Conservation (phyloP, 2,888 invertebrate genomes). For the Trissoscelio sp. region DNA sequence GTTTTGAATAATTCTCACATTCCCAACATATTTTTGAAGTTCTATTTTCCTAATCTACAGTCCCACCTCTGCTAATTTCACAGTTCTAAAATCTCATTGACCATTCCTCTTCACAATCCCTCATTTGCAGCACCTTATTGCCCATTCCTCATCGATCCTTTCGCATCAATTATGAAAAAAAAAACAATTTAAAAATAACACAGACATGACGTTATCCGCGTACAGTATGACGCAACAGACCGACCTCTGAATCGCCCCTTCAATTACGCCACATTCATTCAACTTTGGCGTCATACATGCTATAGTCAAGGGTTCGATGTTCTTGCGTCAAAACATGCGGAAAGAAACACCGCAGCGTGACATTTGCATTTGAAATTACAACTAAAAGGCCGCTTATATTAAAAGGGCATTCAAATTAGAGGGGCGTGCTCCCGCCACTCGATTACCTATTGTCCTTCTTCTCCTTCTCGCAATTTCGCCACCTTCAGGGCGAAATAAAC, state of each 20-base stretch:
- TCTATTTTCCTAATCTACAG: no score
- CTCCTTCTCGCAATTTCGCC: constrained; percentile 10
- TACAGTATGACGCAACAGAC: constrained; percentile 16
- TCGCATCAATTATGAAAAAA: no score
- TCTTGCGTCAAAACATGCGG: constrained; percentile 54
- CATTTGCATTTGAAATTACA: constrained; percentile 63
- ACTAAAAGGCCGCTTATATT: constrained; percentile 48
- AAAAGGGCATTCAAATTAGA: constrained; percentile 65
- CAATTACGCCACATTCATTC: constrained; percentile 56
- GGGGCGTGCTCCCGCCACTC: constrained; percentile 32
- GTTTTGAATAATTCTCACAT: no score
- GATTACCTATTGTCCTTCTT: constrained; percentile 57
- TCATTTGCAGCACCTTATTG: no score
- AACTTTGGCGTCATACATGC: constrained; percentile 32
- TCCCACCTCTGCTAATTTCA: no score
- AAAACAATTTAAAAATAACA: no score
- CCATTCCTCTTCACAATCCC: no score
- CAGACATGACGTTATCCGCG: no score
- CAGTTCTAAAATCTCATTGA: no score
- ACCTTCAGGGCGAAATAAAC: constrained; percentile 5
- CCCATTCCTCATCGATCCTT: no score
- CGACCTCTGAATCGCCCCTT: constrained; percentile 33
- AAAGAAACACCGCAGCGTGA: constrained; percentile 52
- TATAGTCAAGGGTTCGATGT: constrained; percentile 41
- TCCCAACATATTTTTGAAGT: no score